A percentile compares a stretch with the other conserved stretches of the same genome.
Evolutionary conservation across 2,888 invertebrate species (phyloP).

Genomic region (Cephus rjabovi): DNA sequence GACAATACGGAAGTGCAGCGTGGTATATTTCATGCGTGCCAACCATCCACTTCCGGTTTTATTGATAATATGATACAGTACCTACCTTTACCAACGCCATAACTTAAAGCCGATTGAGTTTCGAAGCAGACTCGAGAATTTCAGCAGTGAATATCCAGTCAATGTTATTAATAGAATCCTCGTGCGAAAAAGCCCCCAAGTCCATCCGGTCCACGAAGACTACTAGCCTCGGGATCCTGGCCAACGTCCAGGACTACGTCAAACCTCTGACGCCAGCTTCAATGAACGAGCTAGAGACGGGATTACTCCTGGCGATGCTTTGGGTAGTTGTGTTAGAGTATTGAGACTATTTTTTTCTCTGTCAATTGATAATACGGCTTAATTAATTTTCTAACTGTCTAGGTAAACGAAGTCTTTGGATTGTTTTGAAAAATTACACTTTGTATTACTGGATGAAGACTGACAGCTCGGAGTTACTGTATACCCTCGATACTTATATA

Average conservation of each 20-base stretch:
- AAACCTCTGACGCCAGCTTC: conserved; percentile 60
- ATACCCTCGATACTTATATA: background rate
- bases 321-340: background rate
- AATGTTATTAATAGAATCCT: background rate
- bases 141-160: background rate
- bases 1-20: background rate
- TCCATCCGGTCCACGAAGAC: background rate
- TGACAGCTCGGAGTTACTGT: background rate
- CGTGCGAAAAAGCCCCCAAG: background rate
- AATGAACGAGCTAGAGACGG: conserved; percentile 45
- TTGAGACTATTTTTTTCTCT: background rate
- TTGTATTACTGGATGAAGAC: background rate
- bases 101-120: background rate
- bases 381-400: background rate
- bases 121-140: background rate
- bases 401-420: background rate
- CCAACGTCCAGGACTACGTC: conserved; percentile 53
- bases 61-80: background rate
- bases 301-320: too few relatives aligned
- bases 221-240: conserved; percentile 25
- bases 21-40: background rate
- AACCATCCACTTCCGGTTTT: background rate
- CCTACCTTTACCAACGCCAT: background rate
- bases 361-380: background rate
- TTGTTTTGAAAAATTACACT: background rate